These are phyloP conservation scores for Regulus satrapa DNA, from an alignment of 2,113 vertebrate species.

Conservation along the genomic window DNA sequence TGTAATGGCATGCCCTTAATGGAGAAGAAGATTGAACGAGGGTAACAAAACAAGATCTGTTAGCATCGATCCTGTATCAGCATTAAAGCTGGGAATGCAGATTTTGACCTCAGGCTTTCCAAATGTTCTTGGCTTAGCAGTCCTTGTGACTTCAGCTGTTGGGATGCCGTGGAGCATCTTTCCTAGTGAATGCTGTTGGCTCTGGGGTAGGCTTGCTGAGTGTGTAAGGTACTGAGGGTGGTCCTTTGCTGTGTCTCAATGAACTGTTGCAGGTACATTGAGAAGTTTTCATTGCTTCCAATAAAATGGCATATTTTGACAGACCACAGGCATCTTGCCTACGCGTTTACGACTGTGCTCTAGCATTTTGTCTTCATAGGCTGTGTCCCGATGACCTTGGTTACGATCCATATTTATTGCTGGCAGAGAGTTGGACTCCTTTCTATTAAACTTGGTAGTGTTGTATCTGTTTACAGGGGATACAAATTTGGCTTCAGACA, in stretches of 20 bases:
- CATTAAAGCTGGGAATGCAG: not conserved
- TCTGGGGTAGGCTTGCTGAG: not conserved
- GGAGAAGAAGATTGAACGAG: not conserved
- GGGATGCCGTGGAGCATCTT: not conserved
- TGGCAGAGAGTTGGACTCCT: not conserved
- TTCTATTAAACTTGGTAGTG: not conserved
- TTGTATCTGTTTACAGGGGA: not conserved
- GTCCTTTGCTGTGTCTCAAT: not conserved
- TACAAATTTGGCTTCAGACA: not conserved
- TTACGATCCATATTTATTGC: not conserved
- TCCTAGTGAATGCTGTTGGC: not conserved
- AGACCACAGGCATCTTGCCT: not conserved
- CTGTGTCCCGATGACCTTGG: not conserved
- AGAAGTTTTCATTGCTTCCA: not conserved
- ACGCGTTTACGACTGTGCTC: not conserved
- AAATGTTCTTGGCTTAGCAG: not conserved
- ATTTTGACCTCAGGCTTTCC: not conserved
- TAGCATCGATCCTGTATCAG: rapidly evolving
- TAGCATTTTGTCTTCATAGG: not conserved
- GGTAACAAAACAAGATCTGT: not conserved
- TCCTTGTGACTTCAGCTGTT: not conserved
- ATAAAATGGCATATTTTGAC: not conserved
- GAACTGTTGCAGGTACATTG: not conserved
- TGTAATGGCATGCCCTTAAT: not conserved
- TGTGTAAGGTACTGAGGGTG: not conserved